Percentiles rank a stretch among this genome's conserved stretches.
These are phyloP conservation scores for Dicycla oo DNA, from an alignment of 2,888 invertebrate species.

Conservation along the genomic window DNA sequence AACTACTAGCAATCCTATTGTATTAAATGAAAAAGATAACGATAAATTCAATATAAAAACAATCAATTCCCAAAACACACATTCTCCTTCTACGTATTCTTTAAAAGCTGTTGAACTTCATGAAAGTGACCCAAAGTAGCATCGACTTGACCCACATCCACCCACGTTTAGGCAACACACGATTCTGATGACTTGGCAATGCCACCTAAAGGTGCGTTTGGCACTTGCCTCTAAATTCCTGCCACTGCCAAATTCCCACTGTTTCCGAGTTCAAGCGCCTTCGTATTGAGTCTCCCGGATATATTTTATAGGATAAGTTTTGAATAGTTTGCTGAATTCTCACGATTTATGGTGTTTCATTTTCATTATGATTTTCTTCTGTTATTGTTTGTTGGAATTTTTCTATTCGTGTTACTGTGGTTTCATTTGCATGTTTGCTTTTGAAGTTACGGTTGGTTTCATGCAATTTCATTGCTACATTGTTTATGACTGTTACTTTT, in stretches of 20 bases:
- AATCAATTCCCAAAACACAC: background rate
- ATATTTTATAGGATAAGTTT: constrained; percentile 73
- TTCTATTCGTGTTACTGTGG: constrained; percentile 9
- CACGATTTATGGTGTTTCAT: constrained; percentile 53
- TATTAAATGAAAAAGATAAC: too few relatives aligned
- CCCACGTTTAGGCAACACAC: constrained; percentile 56
- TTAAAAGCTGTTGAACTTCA: background rate
- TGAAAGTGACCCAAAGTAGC: constrained; percentile 23
- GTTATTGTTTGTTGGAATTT: constrained; percentile 37
- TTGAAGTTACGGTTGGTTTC: constrained; percentile 1
- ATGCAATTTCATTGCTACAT: constrained; percentile 1
- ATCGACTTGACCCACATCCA: constrained; percentile 40
- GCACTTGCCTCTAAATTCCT: constrained; percentile 61
- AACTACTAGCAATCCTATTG: too few relatives aligned
- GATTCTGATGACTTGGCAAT: constrained; percentile 72
- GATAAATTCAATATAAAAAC: constrained; percentile 7
- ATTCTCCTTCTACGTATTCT: background rate
- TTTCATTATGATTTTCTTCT: constrained; percentile 46
- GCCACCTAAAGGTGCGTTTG: constrained; percentile 63
- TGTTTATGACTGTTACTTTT: background rate
- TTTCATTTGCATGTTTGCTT: constrained; percentile 12
- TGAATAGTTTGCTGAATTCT: constrained; percentile 51
- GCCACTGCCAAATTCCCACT: constrained; percentile 71
- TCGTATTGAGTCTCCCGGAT: constrained; percentile 59
- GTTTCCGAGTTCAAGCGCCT: constrained; percentile 65